Evolutionary conservation across 2,888 invertebrate species (phyloP), one percentile per base, ranked within the genome.

Genomic region (Podotricha telesiphe): DNA sequence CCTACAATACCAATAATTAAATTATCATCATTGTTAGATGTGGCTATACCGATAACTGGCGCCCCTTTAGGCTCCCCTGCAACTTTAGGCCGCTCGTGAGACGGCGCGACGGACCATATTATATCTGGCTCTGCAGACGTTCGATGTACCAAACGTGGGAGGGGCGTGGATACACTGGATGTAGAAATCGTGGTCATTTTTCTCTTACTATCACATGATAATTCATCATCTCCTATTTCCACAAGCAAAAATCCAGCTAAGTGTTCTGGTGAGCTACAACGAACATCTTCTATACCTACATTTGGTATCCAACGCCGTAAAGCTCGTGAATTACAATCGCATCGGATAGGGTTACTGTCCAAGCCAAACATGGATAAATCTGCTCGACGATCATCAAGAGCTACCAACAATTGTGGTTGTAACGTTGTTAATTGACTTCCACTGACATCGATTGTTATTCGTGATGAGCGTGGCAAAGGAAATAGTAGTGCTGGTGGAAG

Each of bases 1-100:
- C 98, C 98, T 0, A 98, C 98, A 75, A 98, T 98, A n/a, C 97
- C 97, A 70, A 98, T 98, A 64, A 98, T 98, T n/a, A 98, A 92
- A 5, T 97, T 98, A 77, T 98, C 98, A 78, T 98, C 98, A 79
- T 97, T 98, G 67, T 95, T 96, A 13, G 96, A 94, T 0, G 95
- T 89, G 10, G 94, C 93, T 69, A 94, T 93, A 2, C 94, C 94
- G 2, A 93, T 84, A 2, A 94, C 92, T 37, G 91, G 94, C 15
- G 94, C 94, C 55, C 94, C 94, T 85, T 95, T 95, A 65, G 94
- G 94, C 58, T 93, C 94, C 22, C 93, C 94, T 6, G 94, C 83
- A 78, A 94, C 91, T 77, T 93, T 87, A 28, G 94, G 91, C 69
- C 95, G 93, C 47, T 94, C 89, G 70, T 94, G 94, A 0, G 95